phyloP scores from a whole-genome alignment of 2,113 vertebrate species.

The Phocoena sinus region DNA sequence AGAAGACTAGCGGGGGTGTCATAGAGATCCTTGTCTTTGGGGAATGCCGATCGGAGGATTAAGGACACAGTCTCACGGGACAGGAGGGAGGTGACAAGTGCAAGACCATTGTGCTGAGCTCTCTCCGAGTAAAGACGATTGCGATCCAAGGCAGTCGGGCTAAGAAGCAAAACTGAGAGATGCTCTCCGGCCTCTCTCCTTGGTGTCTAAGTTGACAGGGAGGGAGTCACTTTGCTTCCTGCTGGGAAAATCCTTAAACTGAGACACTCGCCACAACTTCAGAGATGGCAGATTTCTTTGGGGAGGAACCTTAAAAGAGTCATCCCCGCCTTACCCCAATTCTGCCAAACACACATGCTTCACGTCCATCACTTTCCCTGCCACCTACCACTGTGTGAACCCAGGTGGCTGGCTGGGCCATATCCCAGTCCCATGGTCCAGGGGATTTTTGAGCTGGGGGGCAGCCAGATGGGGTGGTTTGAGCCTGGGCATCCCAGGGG shows the following conservation, averaged over 20 bases:
- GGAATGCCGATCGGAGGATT: not conserved
- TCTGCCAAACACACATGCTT: not conserved
- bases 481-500: not conserved
- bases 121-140: not conserved
- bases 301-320: not conserved
- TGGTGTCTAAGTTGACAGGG: accelerated
- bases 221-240: not conserved
- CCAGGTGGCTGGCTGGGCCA: not conserved
- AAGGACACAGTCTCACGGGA: not conserved
- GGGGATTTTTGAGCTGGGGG: not conserved
- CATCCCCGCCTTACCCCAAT: accelerated
- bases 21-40: conserved; percentile 1
- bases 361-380: not conserved
- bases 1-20: not conserved
- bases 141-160: no score
- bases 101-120: not conserved
- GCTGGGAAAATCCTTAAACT: not conserved
- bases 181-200: not conserved
- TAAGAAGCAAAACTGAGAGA: not conserved
- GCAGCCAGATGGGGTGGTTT: no score
- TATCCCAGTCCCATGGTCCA: accelerated
- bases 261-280: not conserved
- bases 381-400: not conserved
- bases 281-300: no score
- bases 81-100: not conserved